Evolutionary conservation across 2,113 vertebrate species (phyloP).

Genomic region (Microcebus tavaratra): DNA sequence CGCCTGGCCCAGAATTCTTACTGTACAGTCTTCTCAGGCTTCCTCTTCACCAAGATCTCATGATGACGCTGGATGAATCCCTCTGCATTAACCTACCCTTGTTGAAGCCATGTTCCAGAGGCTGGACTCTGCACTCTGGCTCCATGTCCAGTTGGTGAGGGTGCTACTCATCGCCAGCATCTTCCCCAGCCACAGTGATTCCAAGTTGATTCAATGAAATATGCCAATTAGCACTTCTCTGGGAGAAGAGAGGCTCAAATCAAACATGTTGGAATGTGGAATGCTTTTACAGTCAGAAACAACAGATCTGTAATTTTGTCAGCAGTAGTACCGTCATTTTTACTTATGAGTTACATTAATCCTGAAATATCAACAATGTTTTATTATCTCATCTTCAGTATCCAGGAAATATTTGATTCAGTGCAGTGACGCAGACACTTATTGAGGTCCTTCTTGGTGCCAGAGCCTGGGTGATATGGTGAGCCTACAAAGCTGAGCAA

Average conservation of each 20-base stretch:
- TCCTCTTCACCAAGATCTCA: not conserved
- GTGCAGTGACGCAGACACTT: not conserved
- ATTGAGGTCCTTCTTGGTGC: not conserved
- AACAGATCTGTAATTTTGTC: not conserved
- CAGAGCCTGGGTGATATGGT: not conserved
- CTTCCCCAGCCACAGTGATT: not conserved
- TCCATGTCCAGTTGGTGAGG: not conserved
- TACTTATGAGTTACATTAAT: not conserved
- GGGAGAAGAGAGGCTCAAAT: not conserved
- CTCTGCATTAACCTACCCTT: not conserved
- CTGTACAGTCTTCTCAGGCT: not conserved
- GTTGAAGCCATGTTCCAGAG: not conserved
- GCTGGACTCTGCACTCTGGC: not conserved
- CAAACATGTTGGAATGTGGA: not conserved
- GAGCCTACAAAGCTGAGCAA: not conserved
- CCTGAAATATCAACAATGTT: not conserved
- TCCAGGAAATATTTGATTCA: not conserved
- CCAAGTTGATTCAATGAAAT: not conserved
- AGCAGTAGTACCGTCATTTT: not conserved
- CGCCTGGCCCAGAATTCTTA: not conserved
- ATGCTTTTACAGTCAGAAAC: not conserved
- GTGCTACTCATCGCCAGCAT: not conserved
- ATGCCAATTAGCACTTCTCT: not conserved
- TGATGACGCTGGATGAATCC: not conserved
- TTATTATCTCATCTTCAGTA: not conserved